phyloP scores from a whole-genome alignment of 2,797 vertebrate genomes.

The Pteronotus mesoamericanus region DNA sequence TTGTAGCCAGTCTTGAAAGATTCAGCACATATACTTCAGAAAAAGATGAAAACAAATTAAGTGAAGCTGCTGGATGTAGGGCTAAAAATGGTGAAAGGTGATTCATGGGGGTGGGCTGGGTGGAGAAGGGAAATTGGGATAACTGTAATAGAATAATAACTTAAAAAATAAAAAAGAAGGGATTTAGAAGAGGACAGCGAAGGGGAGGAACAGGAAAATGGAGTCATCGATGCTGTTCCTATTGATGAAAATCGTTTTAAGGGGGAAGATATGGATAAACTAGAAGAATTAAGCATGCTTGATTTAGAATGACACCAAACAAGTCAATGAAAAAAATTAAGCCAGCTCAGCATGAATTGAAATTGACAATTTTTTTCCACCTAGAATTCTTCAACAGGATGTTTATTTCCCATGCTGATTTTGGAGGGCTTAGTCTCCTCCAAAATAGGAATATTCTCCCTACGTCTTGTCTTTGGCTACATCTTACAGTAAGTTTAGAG shows the following conservation, averaged over 20 bases:
- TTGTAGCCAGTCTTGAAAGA: conserved; percentile 91
- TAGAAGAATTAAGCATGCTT: conserved; percentile 96
- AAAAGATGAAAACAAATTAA: conserved; percentile 91
- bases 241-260: conserved; percentile 99
- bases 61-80: conserved; percentile 92
- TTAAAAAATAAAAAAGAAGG: conserved; percentile 72
- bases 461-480: conserved; percentile 73
- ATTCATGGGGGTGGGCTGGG: background rate
- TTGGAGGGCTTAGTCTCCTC: conserved; percentile 67
- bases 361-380: conserved; percentile 72
- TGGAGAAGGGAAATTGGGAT: background rate
- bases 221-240: conserved; percentile 89
- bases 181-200: conserved; percentile 83
- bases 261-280: conserved; percentile 95
- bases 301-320: conserved; percentile 87
- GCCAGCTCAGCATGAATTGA: conserved; percentile 65
- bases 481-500: conserved; percentile 78
- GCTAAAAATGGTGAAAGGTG: conserved; percentile 83
- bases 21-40: conserved; percentile 84
- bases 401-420: conserved; percentile 75
- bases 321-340: conserved; percentile 52
- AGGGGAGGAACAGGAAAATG: conserved; percentile 82
- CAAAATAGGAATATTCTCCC: conserved; percentile 68
- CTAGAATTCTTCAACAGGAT: conserved; percentile 71
- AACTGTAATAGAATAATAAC: background rate